Evolutionary conservation across 2,113 vertebrate species (phyloP), one percentile per base, ranked within the genome.

Genomic region (Zosterops lateralis): DNA sequence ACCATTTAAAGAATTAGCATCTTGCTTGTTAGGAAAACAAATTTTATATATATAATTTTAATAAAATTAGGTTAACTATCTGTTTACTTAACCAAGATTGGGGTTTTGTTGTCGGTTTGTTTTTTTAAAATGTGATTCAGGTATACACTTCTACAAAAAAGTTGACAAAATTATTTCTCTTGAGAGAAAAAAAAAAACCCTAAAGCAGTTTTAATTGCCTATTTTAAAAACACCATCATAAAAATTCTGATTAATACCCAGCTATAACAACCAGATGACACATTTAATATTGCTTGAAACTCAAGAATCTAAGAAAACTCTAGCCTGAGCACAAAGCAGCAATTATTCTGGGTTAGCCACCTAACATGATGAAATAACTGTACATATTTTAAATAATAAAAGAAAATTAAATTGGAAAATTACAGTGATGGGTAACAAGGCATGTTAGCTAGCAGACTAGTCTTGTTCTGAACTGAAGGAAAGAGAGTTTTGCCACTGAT

Each of bases 1-100:
- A 97, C 97, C 97, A 97, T 97, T 98, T 98, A 98, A 97, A 97
- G 97, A 97, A 98, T 98, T 98, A 98, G 97, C 97, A 97, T 97
- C 96, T 97, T 97, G 94, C 93, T 95, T 95, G 83, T 96, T 96
- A 95, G 82, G 67, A 97, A 95, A 89, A 96, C 90, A 88, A 81
- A 94, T 70, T 96, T 80, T 79, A 97, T 95, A 87, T 84, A 98
- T 96, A 97, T 31, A 98, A 98, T 97, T 97, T 97, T 97, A 96
- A 97, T 97, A 97, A 98, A 97, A 97, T 97, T 95, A 97, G 85
- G 96, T 88, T 97, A 97, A 97, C 83, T 97, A 94, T 95, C 90
- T 96, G 79, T 96, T 95, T 93, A 90, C 88, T 96, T 96, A 97
- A 73, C 36, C 48, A 87, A 84, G 77, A 36, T 22, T n/a, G 19